Conservation (phyloP, 2,888 invertebrate genomes). For the Hydrotaea cyrtoneurina region DNA sequence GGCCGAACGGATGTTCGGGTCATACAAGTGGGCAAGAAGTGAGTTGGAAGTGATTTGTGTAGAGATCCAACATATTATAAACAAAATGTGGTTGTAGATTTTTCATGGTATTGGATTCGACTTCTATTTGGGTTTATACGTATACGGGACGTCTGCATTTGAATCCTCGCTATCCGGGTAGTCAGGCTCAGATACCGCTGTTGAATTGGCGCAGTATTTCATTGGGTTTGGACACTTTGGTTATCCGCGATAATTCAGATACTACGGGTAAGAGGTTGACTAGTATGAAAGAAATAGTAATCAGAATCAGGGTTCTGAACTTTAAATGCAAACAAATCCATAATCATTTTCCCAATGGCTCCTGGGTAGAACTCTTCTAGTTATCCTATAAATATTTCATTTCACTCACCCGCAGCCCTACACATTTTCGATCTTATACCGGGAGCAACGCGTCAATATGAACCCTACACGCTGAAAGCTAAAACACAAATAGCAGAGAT, state of each 20-base stretch:
- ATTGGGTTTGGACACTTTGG: conserved; percentile 92
- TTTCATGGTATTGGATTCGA: conserved; percentile 93
- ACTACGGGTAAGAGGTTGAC: conserved; percentile 84
- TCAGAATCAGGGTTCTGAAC: too few species aligned
- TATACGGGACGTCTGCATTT: conserved; percentile 95
- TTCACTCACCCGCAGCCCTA: conserved; percentile 85
- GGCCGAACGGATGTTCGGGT: conserved; percentile 79
- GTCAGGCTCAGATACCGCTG: conserved; percentile 87
- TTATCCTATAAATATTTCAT: too few species aligned
- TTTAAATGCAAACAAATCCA: too few species aligned
- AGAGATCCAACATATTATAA: too few species aligned
- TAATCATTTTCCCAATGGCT: too few species aligned
- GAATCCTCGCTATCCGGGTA: conserved; percentile 91
- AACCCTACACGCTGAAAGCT: conserved; percentile 85
- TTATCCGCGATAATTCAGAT: conserved; percentile 92
- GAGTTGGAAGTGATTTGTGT: conserved; percentile 66
- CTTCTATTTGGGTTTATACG: conserved; percentile 91
- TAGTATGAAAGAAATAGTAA: not conserved
- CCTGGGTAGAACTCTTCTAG: too few species aligned
- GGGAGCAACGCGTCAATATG: conserved; percentile 82
- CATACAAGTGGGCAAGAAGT: conserved; percentile 80
- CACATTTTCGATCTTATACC: conserved; percentile 91
- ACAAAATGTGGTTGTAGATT: conserved; percentile 88
- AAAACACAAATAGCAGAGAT: conserved; percentile 89
- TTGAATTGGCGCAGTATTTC: conserved; percentile 89